Evolutionary conservation across 2,888 invertebrate species (phyloP), one percentile per base, ranked within the genome.

Genomic region (Neoitamus cyanurus): DNA sequence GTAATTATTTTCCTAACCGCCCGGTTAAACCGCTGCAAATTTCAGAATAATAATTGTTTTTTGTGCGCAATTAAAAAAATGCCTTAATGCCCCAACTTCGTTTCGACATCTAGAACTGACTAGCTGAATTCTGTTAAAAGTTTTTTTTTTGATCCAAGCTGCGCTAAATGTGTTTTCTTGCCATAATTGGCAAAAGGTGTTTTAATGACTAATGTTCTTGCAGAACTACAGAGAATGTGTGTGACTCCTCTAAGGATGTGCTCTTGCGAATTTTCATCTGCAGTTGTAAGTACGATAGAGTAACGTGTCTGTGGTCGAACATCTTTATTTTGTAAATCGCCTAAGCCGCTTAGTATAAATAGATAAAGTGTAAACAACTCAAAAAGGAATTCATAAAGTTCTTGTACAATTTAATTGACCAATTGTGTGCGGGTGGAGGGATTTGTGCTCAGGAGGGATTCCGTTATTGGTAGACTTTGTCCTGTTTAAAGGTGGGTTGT

Each of bases 51-150:
- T 37, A 37, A 25, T 34, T 37, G n/a, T 36, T 73, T 73, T 70
- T 70, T 70, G 30, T 70, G 70, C 70, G 34, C 58, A 58, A 58
- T 58, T 58, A 58, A 58, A 58, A 25, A 58, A 46, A 58, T 58
- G 20, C 25, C 15, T 58, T 9, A 58, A 58, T 58, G 25, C 20
- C 58, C 9, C 58, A 20, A 58, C 20, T 20, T 58, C 58, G 58
- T 25, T 58, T 25, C 58, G 58, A 58, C 58, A 58, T 58, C 9
- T 58, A 58, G 15, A 58, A 20, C 25, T 58, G 58, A 58, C 58
- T 58, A 58, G 58, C 58, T 58, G 58, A 58, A 58, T 58, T 58
- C 5, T 20, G 9, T 58, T 58, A 9, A 20, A 58, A 58, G 9
- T 2, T 6, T 7, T 15, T 1, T 58, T 20, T 58, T 58, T 15